phyloP scores from a whole-genome alignment of 2,113 vertebrate species.

The Salvelinus fontinalis region DNA sequence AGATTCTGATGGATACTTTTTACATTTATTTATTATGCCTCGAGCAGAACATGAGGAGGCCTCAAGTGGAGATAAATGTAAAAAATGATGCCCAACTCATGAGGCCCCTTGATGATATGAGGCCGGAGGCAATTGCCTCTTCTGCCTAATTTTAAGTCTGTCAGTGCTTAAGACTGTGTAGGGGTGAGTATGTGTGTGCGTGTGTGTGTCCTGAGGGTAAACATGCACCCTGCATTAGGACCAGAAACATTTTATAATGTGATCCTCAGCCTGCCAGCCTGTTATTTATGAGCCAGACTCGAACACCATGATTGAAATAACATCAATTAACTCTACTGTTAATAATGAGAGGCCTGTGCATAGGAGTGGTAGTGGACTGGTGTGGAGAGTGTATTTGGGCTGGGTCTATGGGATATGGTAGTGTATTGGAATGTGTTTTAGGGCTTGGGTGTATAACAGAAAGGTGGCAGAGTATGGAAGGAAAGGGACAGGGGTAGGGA shows the following conservation, averaged over 20 bases:
- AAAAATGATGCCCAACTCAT: too few species aligned
- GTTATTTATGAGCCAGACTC: conserved; percentile 60
- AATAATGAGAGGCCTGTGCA: conserved; percentile 36
- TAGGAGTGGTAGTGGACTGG: conserved; percentile 19
- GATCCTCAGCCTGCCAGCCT: conserved; percentile 64
- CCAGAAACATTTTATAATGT: conserved; percentile 71
- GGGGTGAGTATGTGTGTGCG: conserved; percentile 12
- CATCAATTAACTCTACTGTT: conserved; percentile 44
- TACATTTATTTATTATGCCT: too few species aligned
- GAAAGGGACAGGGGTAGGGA: not conserved
- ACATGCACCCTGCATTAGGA: conserved; percentile 69
- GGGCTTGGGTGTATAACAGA: not conserved
- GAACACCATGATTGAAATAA: conserved; percentile 42
- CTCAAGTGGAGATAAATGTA: too few species aligned
- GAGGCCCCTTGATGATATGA: too few species aligned
- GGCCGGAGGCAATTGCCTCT: too few species aligned
- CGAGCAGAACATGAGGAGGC: too few species aligned
- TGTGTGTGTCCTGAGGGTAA: conserved; percentile 60
- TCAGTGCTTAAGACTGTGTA: not conserved
- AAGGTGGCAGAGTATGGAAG: not conserved
- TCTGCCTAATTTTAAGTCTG: too few species aligned
- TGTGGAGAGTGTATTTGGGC: conserved; percentile 14
- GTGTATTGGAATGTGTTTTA: not conserved
- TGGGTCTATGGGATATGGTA: not conserved
- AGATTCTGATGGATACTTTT: too few species aligned